phyloP scores from a whole-genome alignment of 1,140 invertebrate species.

The Odontomachus brunneus region DNA sequence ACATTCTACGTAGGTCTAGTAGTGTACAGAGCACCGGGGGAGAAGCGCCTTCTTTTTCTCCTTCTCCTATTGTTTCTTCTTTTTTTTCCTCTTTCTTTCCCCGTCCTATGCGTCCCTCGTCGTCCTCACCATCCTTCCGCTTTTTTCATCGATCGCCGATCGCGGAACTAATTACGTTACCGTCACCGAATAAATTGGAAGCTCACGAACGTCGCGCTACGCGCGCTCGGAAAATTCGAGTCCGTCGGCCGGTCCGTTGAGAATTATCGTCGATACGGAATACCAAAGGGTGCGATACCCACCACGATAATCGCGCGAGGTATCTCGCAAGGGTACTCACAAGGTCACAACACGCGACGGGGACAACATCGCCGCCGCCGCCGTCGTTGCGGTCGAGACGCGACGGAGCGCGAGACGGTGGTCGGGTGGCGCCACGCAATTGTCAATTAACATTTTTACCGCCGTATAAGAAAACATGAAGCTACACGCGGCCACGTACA shows the following conservation, averaged over 20 bases:
- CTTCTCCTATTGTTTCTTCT: background rate
- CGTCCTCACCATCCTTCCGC: slow-evolving; percentile 28
- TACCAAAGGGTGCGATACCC: background rate
- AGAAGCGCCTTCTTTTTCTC: slow-evolving; percentile 2
- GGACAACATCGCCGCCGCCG: slow-evolving; percentile 35
- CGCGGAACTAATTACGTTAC: slow-evolving; percentile 46
- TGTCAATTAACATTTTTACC: slow-evolving; percentile 85
- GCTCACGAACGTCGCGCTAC: background rate
- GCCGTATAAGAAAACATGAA: slow-evolving; percentile 81
- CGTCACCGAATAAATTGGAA: slow-evolving; percentile 45
- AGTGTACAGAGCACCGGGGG: slow-evolving; percentile 35
- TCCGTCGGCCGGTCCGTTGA: background rate
- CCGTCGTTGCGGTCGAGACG: slow-evolving; percentile 54
- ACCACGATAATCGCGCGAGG: slow-evolving; percentile 13
- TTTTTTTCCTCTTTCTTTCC: slow-evolving; percentile 5
- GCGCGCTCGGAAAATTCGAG: background rate
- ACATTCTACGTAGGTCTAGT: slow-evolving; percentile 47
- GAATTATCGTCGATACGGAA: background rate
- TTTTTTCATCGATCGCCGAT: slow-evolving; percentile 30
- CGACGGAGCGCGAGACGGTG: slow-evolving; percentile 71
- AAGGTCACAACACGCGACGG: slow-evolving; percentile 57
- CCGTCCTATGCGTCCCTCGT: background rate
- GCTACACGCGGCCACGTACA: slow-evolving; percentile 62
- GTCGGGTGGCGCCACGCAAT: slow-evolving; percentile 82
- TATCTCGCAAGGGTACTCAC: slow-evolving; percentile 52